Evolutionary conservation across 2,797 vertebrate genomes (phyloP).

Genomic region (Sardinella longiceps): DNA sequence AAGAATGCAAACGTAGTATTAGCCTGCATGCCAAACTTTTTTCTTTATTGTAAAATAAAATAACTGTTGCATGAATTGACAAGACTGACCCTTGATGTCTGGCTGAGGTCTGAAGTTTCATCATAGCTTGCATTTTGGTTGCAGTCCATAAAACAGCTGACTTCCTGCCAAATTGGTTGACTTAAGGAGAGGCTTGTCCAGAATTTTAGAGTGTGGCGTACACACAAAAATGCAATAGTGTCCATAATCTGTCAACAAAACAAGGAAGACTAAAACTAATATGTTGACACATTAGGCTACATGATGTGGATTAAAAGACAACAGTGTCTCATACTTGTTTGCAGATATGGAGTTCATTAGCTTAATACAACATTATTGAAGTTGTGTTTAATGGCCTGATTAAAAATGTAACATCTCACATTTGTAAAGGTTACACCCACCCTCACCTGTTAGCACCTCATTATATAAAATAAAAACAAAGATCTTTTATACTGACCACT

Average conservation of each 20-base stretch:
- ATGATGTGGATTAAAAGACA: too few species aligned
- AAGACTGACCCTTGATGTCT: conserved; percentile 51
- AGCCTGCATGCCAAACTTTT: conserved; percentile 52
- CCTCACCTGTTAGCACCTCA: not conserved
- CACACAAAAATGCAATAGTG: not conserved
- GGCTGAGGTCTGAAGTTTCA: conserved; percentile 55
- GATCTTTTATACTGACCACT: too few species aligned
- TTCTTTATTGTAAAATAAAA: conserved; percentile 55
- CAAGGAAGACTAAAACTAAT: too few species aligned
- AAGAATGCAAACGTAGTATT: conserved; percentile 47
- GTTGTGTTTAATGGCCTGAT: too few species aligned
- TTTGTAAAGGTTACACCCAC: not conserved
- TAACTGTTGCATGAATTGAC: conserved; percentile 44
- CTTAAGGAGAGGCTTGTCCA: conserved; percentile 24
- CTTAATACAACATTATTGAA: too few species aligned
- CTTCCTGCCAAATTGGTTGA: conserved; percentile 36
- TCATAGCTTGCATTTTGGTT: conserved; percentile 57
- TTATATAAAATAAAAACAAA: not conserved
- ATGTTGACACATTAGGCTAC: too few species aligned
- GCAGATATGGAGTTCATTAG: too few species aligned
- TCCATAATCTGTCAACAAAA: not conserved
- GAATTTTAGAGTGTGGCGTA: not conserved
- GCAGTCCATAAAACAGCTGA: conserved; percentile 50
- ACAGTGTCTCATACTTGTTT: too few species aligned
- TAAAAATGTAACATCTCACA: too few species aligned